Evolutionary conservation across 2,113 vertebrate species (phyloP).

Genomic region (Chiloscyllium plagiosum): DNA sequence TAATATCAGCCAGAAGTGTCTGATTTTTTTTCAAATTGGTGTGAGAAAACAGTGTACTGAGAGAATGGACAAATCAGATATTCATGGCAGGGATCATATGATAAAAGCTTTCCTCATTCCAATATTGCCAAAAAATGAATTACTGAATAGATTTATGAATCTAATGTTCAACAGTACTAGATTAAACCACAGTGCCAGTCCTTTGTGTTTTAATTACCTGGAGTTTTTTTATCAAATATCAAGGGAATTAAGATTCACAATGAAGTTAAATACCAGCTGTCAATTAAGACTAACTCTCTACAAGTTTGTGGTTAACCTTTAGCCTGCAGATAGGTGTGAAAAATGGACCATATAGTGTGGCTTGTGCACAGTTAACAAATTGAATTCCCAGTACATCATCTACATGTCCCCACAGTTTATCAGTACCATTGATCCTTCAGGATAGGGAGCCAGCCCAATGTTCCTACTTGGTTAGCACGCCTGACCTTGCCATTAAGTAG

Average conservation of each 20-base stretch:
- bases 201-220: slow-evolving; percentile 3
- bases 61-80: neutral
- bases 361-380: neutral
- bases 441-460: no score
- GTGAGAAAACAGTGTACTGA: neutral
- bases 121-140: neutral
- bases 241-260: neutral
- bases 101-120: neutral
- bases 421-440: no score
- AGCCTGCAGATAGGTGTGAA: neutral
- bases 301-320: neutral
- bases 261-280: neutral
- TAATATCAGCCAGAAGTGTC: neutral
- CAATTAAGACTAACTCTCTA: neutral
- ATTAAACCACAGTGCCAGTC: neutral
- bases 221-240: neutral
- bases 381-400: no score
- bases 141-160: neutral
- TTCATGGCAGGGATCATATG: neutral
- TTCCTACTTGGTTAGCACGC: no score
- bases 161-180: neutral
- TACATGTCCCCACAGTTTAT: no score
- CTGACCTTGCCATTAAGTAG: no score
- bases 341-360: neutral
- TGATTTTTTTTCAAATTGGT: neutral